These are phyloP conservation scores for Apomyelois bistriatella DNA, from an alignment of 2,888 invertebrate genomes.

Conservation along the genomic window DNA sequence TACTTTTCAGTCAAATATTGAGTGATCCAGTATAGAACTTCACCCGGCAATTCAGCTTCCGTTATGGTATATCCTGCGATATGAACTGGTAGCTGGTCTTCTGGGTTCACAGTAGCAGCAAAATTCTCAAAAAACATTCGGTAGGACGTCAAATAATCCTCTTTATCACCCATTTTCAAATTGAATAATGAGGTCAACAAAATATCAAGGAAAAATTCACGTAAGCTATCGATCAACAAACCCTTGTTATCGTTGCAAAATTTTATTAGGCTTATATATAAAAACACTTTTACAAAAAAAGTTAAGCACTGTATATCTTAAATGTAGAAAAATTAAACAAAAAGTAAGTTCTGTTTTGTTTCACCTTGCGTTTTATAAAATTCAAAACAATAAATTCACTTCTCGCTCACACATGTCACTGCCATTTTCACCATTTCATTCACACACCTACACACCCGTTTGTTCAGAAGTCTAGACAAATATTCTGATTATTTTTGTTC, in stretches of 20 bases:
- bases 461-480: too few species aligned
- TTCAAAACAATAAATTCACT: slow-evolving; percentile 62
- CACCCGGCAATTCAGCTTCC: slow-evolving; percentile 85
- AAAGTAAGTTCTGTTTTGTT: slow-evolving; percentile 26
- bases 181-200: slow-evolving; percentile 25
- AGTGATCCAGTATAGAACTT: slow-evolving; percentile 87
- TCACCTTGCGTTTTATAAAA: slow-evolving; percentile 23
- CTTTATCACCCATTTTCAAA: slow-evolving; percentile 76
- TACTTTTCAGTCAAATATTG: slow-evolving; percentile 89
- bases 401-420: slow-evolving; percentile 43
- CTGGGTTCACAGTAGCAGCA: slow-evolving; percentile 83
- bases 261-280: neutral
- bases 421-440: too few species aligned
- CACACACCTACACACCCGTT: too few species aligned
- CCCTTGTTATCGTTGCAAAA: slow-evolving; percentile 23
- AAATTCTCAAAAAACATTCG: slow-evolving; percentile 86
- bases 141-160: slow-evolving; percentile 85
- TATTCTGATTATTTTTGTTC: too few species aligned
- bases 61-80: slow-evolving; percentile 84
- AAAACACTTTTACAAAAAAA: slow-evolving; percentile 22
- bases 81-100: slow-evolving; percentile 87
- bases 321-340: slow-evolving; percentile 20
- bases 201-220: slow-evolving; percentile 29
- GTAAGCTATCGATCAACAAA: slow-evolving; percentile 49
- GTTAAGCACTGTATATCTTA: slow-evolving; percentile 27